These are phyloP conservation scores for Phalacrocorax aristotelis DNA, from an alignment of 2,113 vertebrate genomes.

Conservation along the genomic window DNA sequence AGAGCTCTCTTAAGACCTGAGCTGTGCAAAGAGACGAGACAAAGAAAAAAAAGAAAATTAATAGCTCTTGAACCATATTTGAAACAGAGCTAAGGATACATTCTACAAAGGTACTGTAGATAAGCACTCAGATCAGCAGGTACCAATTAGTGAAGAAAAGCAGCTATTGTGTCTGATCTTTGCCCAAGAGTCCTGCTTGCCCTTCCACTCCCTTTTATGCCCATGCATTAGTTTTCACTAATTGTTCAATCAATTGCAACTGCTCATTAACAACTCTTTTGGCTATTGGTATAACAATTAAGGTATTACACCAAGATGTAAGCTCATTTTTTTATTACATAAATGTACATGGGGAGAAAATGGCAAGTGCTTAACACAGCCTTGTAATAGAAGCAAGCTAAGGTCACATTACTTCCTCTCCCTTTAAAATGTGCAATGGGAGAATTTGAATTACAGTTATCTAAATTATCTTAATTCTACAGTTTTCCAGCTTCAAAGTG, in stretches of 20 bases:
- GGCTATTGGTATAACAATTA: not conserved
- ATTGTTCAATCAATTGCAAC: not conserved
- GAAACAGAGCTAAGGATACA: not conserved
- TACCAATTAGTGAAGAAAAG: conserved; percentile 6
- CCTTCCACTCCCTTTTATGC: not conserved
- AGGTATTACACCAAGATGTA: not conserved
- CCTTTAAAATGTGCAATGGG: not conserved
- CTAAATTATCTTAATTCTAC: not conserved
- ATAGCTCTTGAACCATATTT: not conserved
- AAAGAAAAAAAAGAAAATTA: not conserved
- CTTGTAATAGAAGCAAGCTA: not conserved
- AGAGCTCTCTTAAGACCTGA: not conserved
- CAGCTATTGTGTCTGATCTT: not conserved
- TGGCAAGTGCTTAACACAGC: not conserved
- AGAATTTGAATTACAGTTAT: not conserved
- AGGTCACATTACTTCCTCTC: not conserved
- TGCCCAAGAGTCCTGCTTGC: not conserved
- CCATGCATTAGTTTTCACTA: not conserved
- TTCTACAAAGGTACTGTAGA: not conserved
- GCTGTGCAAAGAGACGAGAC: not conserved
- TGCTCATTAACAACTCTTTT: not conserved
- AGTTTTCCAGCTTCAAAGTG: not conserved
- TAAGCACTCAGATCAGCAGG: not conserved
- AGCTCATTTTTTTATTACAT: not conserved
- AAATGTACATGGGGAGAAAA: not conserved